Conservation (phyloP, 2,797 vertebrate genomes). For the Parotocinclus haroldoi region DNA sequence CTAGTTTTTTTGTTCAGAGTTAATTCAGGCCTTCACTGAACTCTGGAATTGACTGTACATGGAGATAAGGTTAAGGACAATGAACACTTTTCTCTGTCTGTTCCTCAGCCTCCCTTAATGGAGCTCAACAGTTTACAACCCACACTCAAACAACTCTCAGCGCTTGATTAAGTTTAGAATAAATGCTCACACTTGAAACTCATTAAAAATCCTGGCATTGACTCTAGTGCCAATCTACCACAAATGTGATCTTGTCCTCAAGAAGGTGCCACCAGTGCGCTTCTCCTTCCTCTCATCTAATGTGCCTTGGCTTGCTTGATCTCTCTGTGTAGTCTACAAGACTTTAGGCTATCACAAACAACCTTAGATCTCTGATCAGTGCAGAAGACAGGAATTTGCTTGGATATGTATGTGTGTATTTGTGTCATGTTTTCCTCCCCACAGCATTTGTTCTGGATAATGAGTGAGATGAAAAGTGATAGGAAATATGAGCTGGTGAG, state of each 20-base stretch:
- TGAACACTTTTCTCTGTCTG: no score
- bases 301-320: background rate
- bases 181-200: no score
- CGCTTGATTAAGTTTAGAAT: no score
- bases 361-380: conserved; percentile 17
- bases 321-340: conserved; percentile 16
- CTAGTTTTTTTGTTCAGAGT: no score
- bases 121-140: no score
- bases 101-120: no score
- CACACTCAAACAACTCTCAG: no score
- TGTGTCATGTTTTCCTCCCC: conserved; percentile 7
- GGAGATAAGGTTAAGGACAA: no score
- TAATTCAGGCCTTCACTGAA: no score
- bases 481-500: background rate
- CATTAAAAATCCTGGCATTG: no score
- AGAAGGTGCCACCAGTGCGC: conserved; percentile 1
- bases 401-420: conserved; percentile 13
- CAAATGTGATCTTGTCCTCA: background rate
- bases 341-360: conserved; percentile 5
- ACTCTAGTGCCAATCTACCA: no score
- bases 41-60: no score
- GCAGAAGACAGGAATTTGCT: conserved; percentile 1
- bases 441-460: conserved; percentile 23
- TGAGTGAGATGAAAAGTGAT: conserved; percentile 26
- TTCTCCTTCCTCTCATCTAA: background rate